Base-by-base conservation (phyloP, 2,113 vertebrate genomes). In the Calyptommatus sinebrachiatus region DNA sequence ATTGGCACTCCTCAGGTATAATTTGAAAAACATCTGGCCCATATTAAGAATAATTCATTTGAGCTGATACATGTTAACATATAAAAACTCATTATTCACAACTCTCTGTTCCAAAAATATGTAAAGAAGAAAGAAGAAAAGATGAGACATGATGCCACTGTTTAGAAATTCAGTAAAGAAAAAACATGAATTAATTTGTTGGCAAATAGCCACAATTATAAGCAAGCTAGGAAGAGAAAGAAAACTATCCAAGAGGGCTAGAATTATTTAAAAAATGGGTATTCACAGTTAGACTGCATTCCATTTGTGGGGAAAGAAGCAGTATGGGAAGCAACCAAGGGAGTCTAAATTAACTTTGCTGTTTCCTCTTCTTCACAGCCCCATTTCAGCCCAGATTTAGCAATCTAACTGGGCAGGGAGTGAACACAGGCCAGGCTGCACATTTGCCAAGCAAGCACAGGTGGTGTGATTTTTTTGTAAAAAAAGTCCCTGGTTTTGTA, bases 1-100 rank as follows among this genome's bases (percentile, higher is more conserved):
- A 90, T 82, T 87, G 50, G 69, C 60, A 26, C 76, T 78, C 69
- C 24, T 69, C 76, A 60, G 41, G 80, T 71, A 50, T 72, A 67
- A 71, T 72, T 78, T 85, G 85, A 81, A 11, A 71, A 88, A 85
- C 82, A 88, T 91, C 88, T 88, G 90, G 88, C 84, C 88, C 88
- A 87, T 63, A 87, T 5, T 89, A 80, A 85, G 84, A 90, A 88
- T 82, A 81, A 82, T 73, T 81, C 78, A 88, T 87, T 88, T 41
- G 83, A 67, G 60, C 84, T 82, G 85, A 90, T 87, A 71, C 46
- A 87, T 76, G 84, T 78, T 86, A 85, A 87, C 78, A 70, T 48
- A 72, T 35, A 73, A 73, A 31, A 80, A 41, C 41, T 22, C 28
- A 53, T 67, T 67, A 65, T 68, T 80, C 28, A 53, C 62, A 67